These are phyloP conservation scores for Labeo calbasu DNA, from an alignment of 2,797 vertebrate species.

Conservation along the genomic window DNA sequence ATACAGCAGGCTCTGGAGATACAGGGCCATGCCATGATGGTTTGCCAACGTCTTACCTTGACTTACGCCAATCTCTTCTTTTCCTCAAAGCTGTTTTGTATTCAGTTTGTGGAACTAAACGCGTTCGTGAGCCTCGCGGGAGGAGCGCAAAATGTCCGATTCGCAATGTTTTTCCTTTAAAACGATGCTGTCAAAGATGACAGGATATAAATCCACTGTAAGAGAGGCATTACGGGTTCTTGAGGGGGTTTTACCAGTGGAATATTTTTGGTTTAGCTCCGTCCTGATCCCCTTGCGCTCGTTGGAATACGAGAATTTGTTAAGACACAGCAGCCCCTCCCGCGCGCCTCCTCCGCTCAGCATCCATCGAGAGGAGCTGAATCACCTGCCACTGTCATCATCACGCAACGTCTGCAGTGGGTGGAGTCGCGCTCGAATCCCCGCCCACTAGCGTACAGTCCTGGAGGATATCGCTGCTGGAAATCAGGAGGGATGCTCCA, in stretches of 20 bases:
- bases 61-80: neutral
- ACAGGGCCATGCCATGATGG: constrained; percentile 95
- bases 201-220: constrained; percentile 58
- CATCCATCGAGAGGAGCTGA: constrained; percentile 69
- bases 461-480: neutral
- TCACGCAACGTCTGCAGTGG: constrained; percentile 55
- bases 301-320: constrained; percentile 61
- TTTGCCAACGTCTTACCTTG: constrained; percentile 32
- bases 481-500: neutral
- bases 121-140: constrained; percentile 14
- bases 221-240: constrained; percentile 3
- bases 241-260: neutral
- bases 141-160: constrained; percentile 69
- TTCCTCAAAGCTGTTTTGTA: constrained; percentile 12
- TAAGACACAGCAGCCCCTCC: constrained; percentile 76
- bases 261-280: constrained; percentile 39
- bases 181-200: constrained; percentile 51
- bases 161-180: constrained; percentile 33
- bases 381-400: constrained; percentile 73
- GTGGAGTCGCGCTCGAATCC: neutral
- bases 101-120: constrained; percentile 14
- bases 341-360: constrained; percentile 65
- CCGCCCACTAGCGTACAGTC: constrained; percentile 18
- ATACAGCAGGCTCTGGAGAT: constrained; percentile 98
- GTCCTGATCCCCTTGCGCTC: constrained; percentile 61